Percentiles rank a stretch among this genome's conserved stretches.
Evolutionary conservation across 2,113 vertebrate species (phyloP).

Genomic region (Corythaixoides concolor): DNA sequence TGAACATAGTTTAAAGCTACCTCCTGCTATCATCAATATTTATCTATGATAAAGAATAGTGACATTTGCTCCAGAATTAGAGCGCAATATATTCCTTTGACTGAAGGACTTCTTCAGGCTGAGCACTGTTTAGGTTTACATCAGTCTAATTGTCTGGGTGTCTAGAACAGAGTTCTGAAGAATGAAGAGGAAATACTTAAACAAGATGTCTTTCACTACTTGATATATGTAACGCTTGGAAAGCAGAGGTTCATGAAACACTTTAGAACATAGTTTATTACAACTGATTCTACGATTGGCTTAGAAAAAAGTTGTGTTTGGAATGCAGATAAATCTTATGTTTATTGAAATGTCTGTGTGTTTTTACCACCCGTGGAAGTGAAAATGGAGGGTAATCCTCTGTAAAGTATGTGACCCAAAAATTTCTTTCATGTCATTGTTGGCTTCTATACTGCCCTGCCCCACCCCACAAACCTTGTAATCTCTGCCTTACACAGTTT

Average conservation of each 20-base stretch:
- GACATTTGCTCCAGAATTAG: neutral
- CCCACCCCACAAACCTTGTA: neutral
- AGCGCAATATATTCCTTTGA: neutral
- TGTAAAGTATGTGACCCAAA: neutral
- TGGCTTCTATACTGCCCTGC: neutral
- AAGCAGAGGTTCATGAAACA: neutral
- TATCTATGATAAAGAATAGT: neutral
- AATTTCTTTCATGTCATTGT: neutral
- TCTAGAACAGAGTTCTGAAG: neutral
- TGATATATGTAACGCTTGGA: neutral
- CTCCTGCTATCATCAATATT: neutral
- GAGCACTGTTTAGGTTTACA: neutral
- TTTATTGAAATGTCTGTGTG: neutral
- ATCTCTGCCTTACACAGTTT: neutral
- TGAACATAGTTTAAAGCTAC: neutral
- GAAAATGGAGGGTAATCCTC: neutral
- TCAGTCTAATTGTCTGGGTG: neutral
- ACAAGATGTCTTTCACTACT: neutral
- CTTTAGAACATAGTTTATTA: neutral
- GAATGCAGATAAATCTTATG: neutral
- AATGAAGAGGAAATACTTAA: neutral
- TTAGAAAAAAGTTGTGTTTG: neutral
- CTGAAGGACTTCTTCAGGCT: neutral
- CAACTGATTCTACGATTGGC: neutral
- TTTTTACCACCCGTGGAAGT: neutral